These are phyloP conservation scores for Odocoileus virginianus DNA, from an alignment of 2,113 vertebrate species.

Conservation along the genomic window DNA sequence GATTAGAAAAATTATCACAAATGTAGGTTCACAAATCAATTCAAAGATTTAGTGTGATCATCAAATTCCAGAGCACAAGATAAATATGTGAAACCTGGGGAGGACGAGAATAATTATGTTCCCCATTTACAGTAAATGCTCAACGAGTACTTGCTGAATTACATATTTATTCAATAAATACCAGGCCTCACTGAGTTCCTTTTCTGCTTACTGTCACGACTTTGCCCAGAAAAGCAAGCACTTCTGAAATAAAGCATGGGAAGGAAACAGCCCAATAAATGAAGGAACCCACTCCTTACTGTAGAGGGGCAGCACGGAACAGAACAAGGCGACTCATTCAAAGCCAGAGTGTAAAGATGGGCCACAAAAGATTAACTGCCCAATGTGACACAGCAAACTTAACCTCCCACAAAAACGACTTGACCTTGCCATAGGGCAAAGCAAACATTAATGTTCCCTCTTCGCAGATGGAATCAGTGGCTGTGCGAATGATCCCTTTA, in stretches of 20 bases:
- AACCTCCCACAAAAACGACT: conserved; percentile 43
- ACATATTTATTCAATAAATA: background rate
- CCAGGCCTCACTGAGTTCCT: background rate
- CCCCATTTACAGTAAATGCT: conserved; percentile 1
- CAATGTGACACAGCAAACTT: conserved; percentile 1
- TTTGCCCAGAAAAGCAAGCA: background rate
- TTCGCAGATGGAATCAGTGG: background rate
- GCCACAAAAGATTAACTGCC: background rate
- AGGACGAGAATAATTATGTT: background rate
- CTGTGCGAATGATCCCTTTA: background rate
- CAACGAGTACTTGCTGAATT: background rate
- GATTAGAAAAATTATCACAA: conserved; percentile 21
- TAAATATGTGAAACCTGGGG: background rate
- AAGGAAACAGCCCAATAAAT: conserved; percentile 24
- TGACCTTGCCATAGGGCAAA: conserved; percentile 23
- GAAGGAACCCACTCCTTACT: background rate
- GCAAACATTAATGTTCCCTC: conserved; percentile 3
- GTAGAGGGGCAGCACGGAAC: background rate
- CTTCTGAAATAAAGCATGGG: background rate
- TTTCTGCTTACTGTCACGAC: background rate
- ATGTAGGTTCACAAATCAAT: background rate
- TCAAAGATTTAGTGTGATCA: conserved; percentile 6
- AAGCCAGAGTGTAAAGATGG: background rate
- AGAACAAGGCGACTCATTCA: conserved; percentile 21
- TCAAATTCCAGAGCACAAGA: conserved; percentile 32